A percentile compares a stretch with the other conserved stretches of the same genome.
These are phyloP conservation scores for Mesitornis unicolor DNA, from an alignment of 2,113 vertebrate genomes.

Conservation along the genomic window DNA sequence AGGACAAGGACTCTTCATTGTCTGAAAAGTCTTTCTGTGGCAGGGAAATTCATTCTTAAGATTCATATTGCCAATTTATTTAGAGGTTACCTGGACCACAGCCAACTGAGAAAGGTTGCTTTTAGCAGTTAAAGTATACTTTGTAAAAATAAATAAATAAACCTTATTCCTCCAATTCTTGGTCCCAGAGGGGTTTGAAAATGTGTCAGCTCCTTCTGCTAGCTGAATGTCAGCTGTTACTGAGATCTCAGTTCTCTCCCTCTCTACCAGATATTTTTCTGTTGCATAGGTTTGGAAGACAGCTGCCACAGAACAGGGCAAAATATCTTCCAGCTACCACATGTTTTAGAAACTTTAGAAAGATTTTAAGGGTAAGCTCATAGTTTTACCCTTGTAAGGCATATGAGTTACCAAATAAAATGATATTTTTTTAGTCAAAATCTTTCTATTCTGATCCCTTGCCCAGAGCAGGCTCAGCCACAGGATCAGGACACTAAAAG, in stretches of 20 bases:
- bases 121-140: neutral
- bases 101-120: neutral
- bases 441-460: accelerated
- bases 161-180: neutral
- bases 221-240: neutral
- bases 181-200: neutral
- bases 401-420: neutral
- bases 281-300: neutral
- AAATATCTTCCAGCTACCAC: neutral
- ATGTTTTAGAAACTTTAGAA: neutral
- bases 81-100: neutral
- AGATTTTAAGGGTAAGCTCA: neutral
- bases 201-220: neutral
- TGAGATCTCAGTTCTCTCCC: neutral
- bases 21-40: neutral
- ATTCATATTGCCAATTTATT: neutral
- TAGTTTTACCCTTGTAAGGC: neutral
- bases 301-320: neutral
- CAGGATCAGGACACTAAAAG: neutral
- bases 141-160: neutral
- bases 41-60: neutral
- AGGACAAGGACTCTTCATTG: neutral
- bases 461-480: neutral
- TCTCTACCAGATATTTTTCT: neutral
- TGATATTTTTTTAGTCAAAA: neutral